Evolutionary conservation across 2,888 invertebrate species (phyloP), one percentile per base, ranked within the genome.

Genomic region (Heliconius sara): DNA sequence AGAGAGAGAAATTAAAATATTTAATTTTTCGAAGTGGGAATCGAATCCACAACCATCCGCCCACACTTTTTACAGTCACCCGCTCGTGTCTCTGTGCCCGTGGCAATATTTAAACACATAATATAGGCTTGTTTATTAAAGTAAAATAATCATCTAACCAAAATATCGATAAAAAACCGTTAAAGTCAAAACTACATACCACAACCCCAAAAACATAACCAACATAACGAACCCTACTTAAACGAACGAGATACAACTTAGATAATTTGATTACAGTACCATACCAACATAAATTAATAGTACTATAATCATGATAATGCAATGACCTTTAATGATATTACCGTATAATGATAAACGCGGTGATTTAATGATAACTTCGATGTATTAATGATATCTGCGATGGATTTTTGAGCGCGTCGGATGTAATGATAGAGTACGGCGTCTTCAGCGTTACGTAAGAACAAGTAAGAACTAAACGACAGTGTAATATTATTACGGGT

Each of bases 321-420:
- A 81, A 79, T 79, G 79, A 82, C 83, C 80, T 82, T 76, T 83
- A 84, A 85, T 83, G 65, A 80, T 77, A 82, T 82, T 82, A 75
- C 80, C 72, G 25, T 74, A 43, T 78, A 73, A 78, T 78, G 65
- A 78, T 66, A 71, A 57, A 39, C 27, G 19, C 60, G 27, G 47
- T 68, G 60, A 47, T 47, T 47, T 47, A 47, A 47, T 47, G 47
- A 47, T 47, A 47, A 47, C 47, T 47, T 47, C 47, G 47, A 16
- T 47, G 16, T 47, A 47, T 47, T 47, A 47, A 47, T 47, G 47
- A 78, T 66, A 71, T 39, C 52, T 57, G 19, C 60, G n/a, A 63
- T 68, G 67, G 74, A 74, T 74, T 78, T 74, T 78, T 67, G 74
- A 74, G 74, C 66, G 74, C 74, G 63, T 63, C 43, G 68, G 16